Evolutionary conservation across 2,113 vertebrate genomes (phyloP).

Genomic region (Anhinga anhinga): DNA sequence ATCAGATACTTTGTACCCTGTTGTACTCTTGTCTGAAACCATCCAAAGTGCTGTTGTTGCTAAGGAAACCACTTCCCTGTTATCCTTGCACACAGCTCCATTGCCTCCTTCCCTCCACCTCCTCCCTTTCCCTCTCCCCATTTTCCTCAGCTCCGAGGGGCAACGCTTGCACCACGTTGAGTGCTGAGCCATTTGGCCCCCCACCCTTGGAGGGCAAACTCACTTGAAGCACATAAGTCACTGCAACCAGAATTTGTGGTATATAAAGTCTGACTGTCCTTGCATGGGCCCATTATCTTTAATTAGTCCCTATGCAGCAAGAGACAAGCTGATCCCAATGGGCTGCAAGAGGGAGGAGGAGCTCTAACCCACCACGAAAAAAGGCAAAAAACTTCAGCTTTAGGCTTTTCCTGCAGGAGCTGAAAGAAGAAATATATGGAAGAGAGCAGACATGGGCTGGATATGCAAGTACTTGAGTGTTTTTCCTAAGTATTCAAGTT

Average conservation of each 20-base stretch:
- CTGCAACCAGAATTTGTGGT: background rate
- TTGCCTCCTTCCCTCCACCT: slow-evolving; percentile 21
- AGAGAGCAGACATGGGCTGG: background rate
- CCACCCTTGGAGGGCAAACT: background rate
- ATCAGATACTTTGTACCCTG: slow-evolving; percentile 69
- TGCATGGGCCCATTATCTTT: background rate
- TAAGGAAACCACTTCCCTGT: slow-evolving; percentile 29
- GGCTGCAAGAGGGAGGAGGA: background rate
- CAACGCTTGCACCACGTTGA: background rate
- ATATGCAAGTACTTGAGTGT: rapidly evolving
- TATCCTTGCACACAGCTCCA: slow-evolving; percentile 2
- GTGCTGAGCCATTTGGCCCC: background rate
- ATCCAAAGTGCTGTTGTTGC: slow-evolving; percentile 68
- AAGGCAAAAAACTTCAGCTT: background rate
- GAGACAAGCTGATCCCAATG: background rate
- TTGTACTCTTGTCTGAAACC: slow-evolving; percentile 64
- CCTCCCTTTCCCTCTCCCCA: background rate
- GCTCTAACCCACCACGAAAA: background rate
- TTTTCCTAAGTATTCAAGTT: background rate
- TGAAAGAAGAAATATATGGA: background rate
- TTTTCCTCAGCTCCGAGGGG: background rate
- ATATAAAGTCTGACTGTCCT: background rate
- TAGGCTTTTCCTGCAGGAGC: background rate
- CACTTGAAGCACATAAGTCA: background rate
- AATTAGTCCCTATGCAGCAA: background rate